phyloP scores from a whole-genome alignment of 2,888 invertebrate species.

The Stramonita haemastoma region DNA sequence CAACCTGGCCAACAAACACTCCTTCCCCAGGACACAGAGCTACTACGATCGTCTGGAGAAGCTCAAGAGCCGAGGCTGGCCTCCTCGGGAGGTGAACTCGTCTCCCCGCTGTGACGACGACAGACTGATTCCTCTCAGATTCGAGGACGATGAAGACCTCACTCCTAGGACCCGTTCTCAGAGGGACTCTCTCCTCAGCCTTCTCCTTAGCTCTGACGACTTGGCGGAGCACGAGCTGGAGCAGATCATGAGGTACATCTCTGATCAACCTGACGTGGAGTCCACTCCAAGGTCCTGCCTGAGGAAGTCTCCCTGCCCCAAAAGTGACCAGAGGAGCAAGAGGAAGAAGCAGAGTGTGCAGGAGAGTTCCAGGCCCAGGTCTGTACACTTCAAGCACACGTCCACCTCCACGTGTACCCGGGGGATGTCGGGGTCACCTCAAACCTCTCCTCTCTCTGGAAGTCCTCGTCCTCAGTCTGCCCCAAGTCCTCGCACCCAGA shows the following conservation, averaged over 20 bases:
- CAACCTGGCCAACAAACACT: neutral
- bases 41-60: slow-evolving; percentile 6
- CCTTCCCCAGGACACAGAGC: slow-evolving; percentile 21
- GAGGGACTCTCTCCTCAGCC: slow-evolving; percentile 18
- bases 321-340: neutral
- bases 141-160: slow-evolving; percentile 22
- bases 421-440: neutral
- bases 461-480: neutral
- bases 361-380: slow-evolving; percentile 15
- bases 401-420: neutral
- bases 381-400: neutral
- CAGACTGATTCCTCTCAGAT: neutral
- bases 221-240: slow-evolving; percentile 26
- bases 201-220: slow-evolving; percentile 13
- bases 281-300: neutral
- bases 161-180: slow-evolving; percentile 7
- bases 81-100: neutral
- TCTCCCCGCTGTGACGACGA: neutral
- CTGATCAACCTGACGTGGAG: neutral
- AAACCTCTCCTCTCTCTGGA: neutral
- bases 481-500: neutral
- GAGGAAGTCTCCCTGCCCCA: neutral
- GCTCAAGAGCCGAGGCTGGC: neutral
- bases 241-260: neutral
- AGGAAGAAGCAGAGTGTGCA: neutral